Conservation (phyloP, 2,113 vertebrate genomes). For the Bolborhynchus lineola region DNA sequence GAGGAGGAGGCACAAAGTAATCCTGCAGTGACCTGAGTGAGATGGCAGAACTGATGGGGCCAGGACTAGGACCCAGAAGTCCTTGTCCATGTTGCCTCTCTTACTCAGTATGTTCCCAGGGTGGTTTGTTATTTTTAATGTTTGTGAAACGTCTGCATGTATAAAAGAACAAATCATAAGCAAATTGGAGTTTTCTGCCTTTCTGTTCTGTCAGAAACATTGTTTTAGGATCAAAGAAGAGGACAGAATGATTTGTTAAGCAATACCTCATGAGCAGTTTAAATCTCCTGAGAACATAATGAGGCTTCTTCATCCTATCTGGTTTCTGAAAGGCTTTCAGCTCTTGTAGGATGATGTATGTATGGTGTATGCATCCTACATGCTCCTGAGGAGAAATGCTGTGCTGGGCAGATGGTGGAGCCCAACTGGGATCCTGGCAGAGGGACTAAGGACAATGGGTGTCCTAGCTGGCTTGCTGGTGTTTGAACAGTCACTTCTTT, state of each 20-base stretch:
- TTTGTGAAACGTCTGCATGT: constrained; percentile 32
- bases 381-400: not conserved
- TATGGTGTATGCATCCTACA: not conserved
- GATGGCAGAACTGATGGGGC: not conserved
- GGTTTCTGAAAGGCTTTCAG: constrained; percentile 11
- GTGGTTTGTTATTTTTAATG: not conserved
- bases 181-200: not conserved
- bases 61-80: not conserved
- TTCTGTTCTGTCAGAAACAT: constrained; percentile 41
- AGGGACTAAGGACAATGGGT: not conserved
- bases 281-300: constrained; percentile 60
- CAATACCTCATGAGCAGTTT: constrained; percentile 19
- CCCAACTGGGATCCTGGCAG: constrained; percentile 15
- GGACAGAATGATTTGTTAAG: constrained; percentile 35
- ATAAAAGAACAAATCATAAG: constrained; percentile 32
- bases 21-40: not conserved
- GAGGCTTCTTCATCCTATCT: not conserved
- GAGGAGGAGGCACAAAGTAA: not conserved
- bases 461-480: not conserved
- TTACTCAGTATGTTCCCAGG: not conserved
- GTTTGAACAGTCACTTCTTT: not conserved
- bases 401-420: not conserved
- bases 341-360: fast-evolving
- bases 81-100: not conserved
- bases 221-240: constrained; percentile 22